Conservation (phyloP, 1,140 invertebrate genomes). For the Ridgeia piscesae region DNA sequence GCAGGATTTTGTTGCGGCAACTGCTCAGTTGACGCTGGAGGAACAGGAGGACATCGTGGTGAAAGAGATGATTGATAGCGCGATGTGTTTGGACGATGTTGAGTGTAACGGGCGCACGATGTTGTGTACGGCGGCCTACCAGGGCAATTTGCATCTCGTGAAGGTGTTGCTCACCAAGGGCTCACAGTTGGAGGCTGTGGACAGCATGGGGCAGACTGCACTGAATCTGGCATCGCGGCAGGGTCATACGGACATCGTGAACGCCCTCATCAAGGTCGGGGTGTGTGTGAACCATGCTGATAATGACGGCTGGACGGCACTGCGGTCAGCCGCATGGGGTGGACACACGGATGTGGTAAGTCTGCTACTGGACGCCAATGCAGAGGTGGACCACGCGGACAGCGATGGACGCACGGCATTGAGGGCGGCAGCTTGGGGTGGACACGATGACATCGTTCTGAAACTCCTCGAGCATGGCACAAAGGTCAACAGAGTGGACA, state of each 20-base stretch:
- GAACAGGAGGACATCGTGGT: not conserved
- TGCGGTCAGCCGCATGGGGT: constrained; percentile 99
- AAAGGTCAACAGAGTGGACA: constrained; percentile 79
- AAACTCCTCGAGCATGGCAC: constrained; percentile 82
- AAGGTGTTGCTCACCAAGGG: not conserved
- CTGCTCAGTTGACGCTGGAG: not conserved
- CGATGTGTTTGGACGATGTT: constrained; percentile 7
- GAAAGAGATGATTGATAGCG: not conserved
- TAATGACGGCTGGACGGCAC: constrained; percentile 98
- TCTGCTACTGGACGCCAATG: constrained; percentile 64
- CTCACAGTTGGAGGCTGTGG: constrained; percentile 14
- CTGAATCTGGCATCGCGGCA: constrained; percentile 73
- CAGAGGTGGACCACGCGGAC: constrained; percentile 86
- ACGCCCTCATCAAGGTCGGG: constrained; percentile 74
- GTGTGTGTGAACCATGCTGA: constrained; percentile 67
- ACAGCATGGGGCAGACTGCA: constrained; percentile 67
- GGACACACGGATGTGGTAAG: constrained; percentile 73
- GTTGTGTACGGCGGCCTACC: constrained; percentile 14
- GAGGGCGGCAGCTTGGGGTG: constrained; percentile 89
- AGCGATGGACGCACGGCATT: constrained; percentile 81
- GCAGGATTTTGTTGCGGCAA: not conserved
- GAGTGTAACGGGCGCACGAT: constrained; percentile 17
- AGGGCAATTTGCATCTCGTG: not conserved
- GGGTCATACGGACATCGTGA: constrained; percentile 64
- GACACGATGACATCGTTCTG: constrained; percentile 87